Percentiles rank a stretch among this genome's conserved stretches.
Conservation (phyloP, 1,140 invertebrate species). For the Diorhabda elongata region DNA sequence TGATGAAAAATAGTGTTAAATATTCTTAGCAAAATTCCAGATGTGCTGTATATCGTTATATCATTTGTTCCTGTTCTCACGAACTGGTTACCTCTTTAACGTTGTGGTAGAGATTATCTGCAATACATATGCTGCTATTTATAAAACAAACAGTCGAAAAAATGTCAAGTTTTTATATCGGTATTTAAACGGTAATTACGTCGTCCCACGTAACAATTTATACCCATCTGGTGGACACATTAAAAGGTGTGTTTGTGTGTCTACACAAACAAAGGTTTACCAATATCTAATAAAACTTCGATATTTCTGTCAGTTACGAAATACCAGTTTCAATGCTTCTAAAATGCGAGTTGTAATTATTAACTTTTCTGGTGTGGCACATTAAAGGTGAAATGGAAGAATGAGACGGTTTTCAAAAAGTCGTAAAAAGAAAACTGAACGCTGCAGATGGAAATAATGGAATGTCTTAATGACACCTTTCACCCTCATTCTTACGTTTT, state of each 20-base stretch:
- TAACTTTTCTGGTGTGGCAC: not conserved
- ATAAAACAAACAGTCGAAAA: slow-evolving; percentile 36
- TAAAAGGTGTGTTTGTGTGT: too few relatives aligned
- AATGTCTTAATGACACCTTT: slow-evolving; percentile 43
- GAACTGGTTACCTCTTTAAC: slow-evolving; percentile 38
- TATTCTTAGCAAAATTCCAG: slow-evolving; percentile 29
- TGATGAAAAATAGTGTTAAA: slow-evolving; percentile 24
- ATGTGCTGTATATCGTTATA: slow-evolving; percentile 31
- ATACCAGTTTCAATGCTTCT: not conserved
- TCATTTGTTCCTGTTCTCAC: slow-evolving; percentile 41
- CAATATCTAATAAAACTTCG: too few relatives aligned
- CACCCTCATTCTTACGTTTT: slow-evolving; percentile 32
- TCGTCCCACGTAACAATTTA: too few relatives aligned
- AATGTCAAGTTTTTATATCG: slow-evolving; percentile 33
- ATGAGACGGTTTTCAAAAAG: slow-evolving; percentile 29
- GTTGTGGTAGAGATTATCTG: slow-evolving; percentile 25
- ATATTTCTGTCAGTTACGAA: too few relatives aligned
- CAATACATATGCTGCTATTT: slow-evolving; percentile 35
- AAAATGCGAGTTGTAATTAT: not conserved
- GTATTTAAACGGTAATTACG: too few relatives aligned
- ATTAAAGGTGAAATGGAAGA: slow-evolving; percentile 22
- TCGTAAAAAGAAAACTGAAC: slow-evolving; percentile 37
- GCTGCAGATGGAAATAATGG: slow-evolving; percentile 46
- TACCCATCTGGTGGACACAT: too few relatives aligned
- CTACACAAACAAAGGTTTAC: too few relatives aligned